Evolutionary conservation across 2,797 vertebrate genomes (phyloP).

Genomic region (Enteromius viviparus): DNA sequence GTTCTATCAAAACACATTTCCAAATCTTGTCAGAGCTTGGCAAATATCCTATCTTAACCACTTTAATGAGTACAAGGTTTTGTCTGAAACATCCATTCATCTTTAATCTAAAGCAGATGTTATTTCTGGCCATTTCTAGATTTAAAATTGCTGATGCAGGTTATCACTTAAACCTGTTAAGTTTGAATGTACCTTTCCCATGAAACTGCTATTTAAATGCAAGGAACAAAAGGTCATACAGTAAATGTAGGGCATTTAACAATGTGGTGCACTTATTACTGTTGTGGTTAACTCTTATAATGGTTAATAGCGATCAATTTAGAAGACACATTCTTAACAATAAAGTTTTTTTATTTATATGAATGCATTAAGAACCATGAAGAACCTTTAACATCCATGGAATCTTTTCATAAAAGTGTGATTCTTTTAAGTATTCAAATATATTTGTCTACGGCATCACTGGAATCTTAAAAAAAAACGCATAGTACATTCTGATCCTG

Average conservation of each 20-base stretch:
- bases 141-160: background rate
- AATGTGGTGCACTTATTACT: background rate
- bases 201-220: background rate
- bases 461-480: background rate
- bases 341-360: background rate
- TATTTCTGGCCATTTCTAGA: background rate
- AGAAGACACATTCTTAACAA: background rate
- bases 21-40: conserved; percentile 14
- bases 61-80: background rate
- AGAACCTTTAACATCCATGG: background rate
- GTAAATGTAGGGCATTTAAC: background rate
- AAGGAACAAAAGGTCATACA: background rate
- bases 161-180: conserved; percentile 16
- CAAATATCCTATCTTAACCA: background rate
- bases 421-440: background rate
- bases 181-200: background rate
- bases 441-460: background rate
- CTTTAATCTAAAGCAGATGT: conserved; percentile 5
- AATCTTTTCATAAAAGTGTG: background rate
- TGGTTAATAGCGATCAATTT: background rate
- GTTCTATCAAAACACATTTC: conserved; percentile 20
- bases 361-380: background rate
- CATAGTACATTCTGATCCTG: background rate
- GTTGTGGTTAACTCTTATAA: background rate
- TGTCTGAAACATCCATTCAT: background rate